These are phyloP conservation scores for Zoroaster sp. DNA, from an alignment of 53 echinoderm and acorn worm species.

Conservation along the genomic window DNA sequence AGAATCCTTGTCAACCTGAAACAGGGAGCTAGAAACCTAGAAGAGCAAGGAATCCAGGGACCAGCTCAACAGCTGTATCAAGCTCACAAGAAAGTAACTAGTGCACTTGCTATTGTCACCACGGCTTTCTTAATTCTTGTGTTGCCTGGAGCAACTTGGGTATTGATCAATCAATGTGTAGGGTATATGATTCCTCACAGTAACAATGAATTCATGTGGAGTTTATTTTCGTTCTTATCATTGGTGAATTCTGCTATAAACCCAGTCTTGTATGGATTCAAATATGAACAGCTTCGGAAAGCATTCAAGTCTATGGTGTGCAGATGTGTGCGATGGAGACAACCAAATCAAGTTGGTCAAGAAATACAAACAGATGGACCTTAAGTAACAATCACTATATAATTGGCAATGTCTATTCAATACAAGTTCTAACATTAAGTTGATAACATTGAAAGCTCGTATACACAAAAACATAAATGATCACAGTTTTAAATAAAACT, in stretches of 20 bases:
- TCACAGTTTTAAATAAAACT: too few relatives aligned
- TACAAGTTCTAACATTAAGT: too few relatives aligned
- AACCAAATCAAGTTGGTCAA: neutral
- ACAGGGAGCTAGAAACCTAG: neutral
- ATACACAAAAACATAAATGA: too few relatives aligned
- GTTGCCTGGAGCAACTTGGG: neutral
- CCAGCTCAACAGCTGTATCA: neutral
- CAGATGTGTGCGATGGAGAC: neutral
- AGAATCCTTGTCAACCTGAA: neutral
- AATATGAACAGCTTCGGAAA: constrained; percentile 2
- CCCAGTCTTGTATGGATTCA: constrained; percentile 38
- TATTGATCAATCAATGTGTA: neutral
- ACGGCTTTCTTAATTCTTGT: constrained; percentile 19
- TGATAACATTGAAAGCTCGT: too few relatives aligned
- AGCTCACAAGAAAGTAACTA: constrained; percentile 23
- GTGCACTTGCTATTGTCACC: neutral
- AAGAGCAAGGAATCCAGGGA: neutral
- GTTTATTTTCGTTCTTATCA: neutral
- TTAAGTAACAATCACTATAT: too few relatives aligned
- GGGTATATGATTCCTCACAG: neutral
- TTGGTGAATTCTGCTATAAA: constrained; percentile 19
- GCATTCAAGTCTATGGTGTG: constrained; percentile 21
- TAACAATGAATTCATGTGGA: neutral
- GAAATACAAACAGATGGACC: too few relatives aligned
- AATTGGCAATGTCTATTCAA: too few relatives aligned